These are phyloP conservation scores for Apis laboriosa DNA, from an alignment of 1,140 invertebrate species.

Conservation along the genomic window DNA sequence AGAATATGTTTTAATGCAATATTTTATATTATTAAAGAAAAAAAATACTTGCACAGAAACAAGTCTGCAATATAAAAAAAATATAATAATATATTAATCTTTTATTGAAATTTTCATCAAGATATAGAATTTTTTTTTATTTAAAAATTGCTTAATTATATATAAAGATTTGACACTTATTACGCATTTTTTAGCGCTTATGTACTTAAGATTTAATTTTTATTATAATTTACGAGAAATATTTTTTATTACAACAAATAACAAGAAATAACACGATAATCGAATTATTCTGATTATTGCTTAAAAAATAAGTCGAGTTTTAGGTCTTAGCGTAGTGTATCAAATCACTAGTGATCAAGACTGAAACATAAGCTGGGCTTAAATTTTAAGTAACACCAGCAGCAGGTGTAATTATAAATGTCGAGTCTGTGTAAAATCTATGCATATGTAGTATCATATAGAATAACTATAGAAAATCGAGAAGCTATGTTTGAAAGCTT, in stretches of 20 bases:
- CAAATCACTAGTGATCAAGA: constrained; percentile 55
- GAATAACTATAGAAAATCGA: constrained; percentile 21
- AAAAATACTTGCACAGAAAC: constrained; percentile 11
- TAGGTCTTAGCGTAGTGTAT: constrained; percentile 47
- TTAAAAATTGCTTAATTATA: constrained; percentile 10
- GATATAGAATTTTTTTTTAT: neutral
- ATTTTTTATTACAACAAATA: neutral
- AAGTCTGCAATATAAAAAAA: constrained; percentile 6
- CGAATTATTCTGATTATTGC: constrained; percentile 23
- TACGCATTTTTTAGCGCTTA: constrained; percentile 3
- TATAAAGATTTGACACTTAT: constrained; percentile 33
- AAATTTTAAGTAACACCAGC: constrained; percentile 45
- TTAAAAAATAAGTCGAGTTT: constrained; percentile 51
- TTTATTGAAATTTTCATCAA: neutral
- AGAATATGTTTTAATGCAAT: neutral
- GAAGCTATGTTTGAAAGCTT: constrained; percentile 25
- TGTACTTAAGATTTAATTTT: constrained; percentile 17
- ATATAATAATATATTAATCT: neutral
- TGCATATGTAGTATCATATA: constrained; percentile 12
- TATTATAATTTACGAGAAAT: neutral
- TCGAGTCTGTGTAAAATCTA: constrained; percentile 29
- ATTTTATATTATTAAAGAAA: constrained; percentile 17
- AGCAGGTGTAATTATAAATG: constrained; percentile 19
- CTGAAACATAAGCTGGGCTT: constrained; percentile 53
- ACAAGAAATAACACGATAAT: neutral